Percentiles rank a stretch among this genome's conserved stretches.
Evolutionary conservation across 2,888 invertebrate species (phyloP).

Genomic region (Euphydryas editha): DNA sequence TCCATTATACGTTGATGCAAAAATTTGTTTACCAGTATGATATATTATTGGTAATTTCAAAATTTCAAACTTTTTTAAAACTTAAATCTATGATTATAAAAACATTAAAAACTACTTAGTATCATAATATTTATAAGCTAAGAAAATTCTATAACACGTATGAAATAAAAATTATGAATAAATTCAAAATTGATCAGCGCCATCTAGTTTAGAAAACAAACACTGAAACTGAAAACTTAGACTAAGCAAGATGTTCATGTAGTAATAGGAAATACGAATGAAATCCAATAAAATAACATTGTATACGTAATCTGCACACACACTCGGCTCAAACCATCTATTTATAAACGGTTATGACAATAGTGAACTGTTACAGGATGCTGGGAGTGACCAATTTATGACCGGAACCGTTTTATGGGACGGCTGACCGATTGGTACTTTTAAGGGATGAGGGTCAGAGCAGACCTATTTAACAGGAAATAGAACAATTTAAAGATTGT

Average conservation of each 20-base stretch:
- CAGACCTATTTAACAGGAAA: neutral
- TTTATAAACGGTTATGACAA: constrained; percentile 63
- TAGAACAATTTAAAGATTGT: neutral
- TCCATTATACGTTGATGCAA: neutral
- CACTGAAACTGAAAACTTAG: too few relatives aligned
- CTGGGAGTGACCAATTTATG: constrained; percentile 70
- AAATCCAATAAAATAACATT: constrained; percentile 15
- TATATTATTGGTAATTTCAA: too few relatives aligned
- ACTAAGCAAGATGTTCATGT: neutral
- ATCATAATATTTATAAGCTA: too few relatives aligned
- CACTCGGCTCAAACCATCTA: constrained; percentile 42
- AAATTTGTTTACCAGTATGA: neutral
- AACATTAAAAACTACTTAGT: too few relatives aligned
- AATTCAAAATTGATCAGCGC: too few relatives aligned
- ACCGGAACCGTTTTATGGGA: constrained; percentile 73
- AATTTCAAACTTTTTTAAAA: too few relatives aligned
- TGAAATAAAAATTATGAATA: too few relatives aligned
- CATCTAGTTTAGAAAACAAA: too few relatives aligned
- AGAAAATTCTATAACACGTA: too few relatives aligned
- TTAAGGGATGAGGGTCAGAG: constrained; percentile 37
- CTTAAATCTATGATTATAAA: too few relatives aligned
- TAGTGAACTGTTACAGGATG: constrained; percentile 66
- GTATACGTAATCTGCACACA: constrained; percentile 20
- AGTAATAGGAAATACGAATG: neutral
- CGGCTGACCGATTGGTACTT: constrained; percentile 65